Evolutionary conservation across 2,113 vertebrate genomes (phyloP), one percentile per base, ranked within the genome.

Genomic region (Hippolais icterina): DNA sequence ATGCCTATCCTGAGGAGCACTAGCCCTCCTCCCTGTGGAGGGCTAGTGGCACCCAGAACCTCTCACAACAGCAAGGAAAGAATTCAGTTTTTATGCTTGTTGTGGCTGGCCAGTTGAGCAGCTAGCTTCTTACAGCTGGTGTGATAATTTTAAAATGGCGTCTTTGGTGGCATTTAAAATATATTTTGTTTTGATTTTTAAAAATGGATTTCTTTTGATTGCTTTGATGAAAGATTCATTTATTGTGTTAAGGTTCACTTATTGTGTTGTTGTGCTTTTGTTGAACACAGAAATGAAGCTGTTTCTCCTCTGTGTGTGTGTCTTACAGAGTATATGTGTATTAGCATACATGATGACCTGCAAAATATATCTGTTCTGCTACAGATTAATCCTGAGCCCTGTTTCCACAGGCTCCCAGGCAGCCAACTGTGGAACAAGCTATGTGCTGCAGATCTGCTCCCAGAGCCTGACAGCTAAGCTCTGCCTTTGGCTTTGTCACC

Each of bases 261-360:
- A 20, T 44, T 1, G 0, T 37, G 20, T n/a, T 87, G 79, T 28
- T 61, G 49, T 0, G 0, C 4, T 76, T 78, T 28, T 37, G 12
- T 11, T 6, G 27, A 84, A 52, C 17, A 10, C 12, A 82, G 44
- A 91, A 63, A 53, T 20, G 1, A 59, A 70, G n/a, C 54, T 7
- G 3, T 44, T 82, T 81, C 37, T 77, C 14, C 6, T 69, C 18
- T 68, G 6, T 7, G 16, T 25, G 21, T 27, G 11, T 19, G 2
- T 33, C 50, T 77, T 49, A 28, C 6, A 56, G 16, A 31, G 9
- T n/a, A 2, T 35, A n/a, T 31, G 23, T 8, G 7, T 35, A 61
- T 71, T 69, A 76, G 49, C 15, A 52, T 29, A 37, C 29, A 11
- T 7, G 24, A 76, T 39, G 61, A 76, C 53, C n/a, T 61, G 46